Conservation (phyloP, 2,888 invertebrate genomes). For the Furcula furcula region DNA sequence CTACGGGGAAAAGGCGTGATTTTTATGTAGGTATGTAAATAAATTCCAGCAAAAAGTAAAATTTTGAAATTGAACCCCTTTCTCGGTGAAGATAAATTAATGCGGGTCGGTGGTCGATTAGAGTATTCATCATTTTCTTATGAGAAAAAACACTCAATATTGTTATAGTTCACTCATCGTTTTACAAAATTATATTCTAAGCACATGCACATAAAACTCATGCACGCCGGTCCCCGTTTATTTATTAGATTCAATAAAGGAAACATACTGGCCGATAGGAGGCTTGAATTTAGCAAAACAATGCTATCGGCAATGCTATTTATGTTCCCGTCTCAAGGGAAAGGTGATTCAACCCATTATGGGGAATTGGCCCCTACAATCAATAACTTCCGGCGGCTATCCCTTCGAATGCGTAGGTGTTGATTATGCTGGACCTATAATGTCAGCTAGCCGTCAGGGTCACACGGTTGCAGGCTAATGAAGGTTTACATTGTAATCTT, state of each 20-base stretch:
- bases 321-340: constrained; percentile 21
- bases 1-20: no score
- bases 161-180: constrained; percentile 13
- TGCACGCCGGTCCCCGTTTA: constrained; percentile 14
- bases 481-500: constrained; percentile 20
- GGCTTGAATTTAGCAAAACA: constrained; percentile 18
- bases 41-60: not conserved
- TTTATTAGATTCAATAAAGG: constrained; percentile 10
- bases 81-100: constrained; percentile 3
- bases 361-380: constrained; percentile 16
- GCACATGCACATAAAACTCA: not conserved
- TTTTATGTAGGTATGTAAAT: no score
- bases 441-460: constrained; percentile 12
- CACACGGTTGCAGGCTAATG: constrained; percentile 22
- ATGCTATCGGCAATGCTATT: constrained; percentile 15
- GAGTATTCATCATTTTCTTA: constrained; percentile 4
- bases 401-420: constrained; percentile 5
- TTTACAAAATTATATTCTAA: constrained; percentile 13
- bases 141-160: constrained; percentile 10
- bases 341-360: constrained; percentile 13
- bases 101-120: constrained; percentile 8
- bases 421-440: constrained; percentile 15
- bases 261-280: constrained; percentile 12
- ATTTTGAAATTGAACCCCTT: constrained; percentile 6
- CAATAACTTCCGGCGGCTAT: constrained; percentile 9